These are phyloP conservation scores for Collichthys lucidus DNA, from an alignment of 2,113 vertebrate species.

Conservation along the genomic window DNA sequence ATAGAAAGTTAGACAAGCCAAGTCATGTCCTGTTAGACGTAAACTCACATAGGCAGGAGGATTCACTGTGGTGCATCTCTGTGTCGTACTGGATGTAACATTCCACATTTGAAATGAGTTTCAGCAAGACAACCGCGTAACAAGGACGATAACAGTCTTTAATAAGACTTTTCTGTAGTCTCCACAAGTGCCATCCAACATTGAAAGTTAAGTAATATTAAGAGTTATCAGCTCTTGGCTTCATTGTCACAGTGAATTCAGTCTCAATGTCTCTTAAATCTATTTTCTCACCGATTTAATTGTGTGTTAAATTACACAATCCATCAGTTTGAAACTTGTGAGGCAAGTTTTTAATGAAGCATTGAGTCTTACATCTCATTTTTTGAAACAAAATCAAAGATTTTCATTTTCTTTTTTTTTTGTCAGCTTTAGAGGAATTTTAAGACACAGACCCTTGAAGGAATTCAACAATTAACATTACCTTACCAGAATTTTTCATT, in stretches of 20 bases:
- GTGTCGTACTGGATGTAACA: constrained; percentile 27
- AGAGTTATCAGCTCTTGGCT: constrained; percentile 45
- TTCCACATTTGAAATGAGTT: constrained; percentile 36
- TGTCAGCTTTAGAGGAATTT: background rate
- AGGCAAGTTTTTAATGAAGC: background rate
- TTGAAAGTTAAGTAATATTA: constrained; percentile 23
- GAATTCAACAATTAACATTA: background rate
- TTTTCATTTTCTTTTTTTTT: background rate
- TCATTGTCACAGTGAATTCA: constrained; percentile 29
- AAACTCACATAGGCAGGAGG: background rate
- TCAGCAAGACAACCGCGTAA: constrained; percentile 16
- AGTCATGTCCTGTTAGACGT: constrained; percentile 24
- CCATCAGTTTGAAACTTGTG: constrained; percentile 5
- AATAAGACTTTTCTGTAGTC: constrained; percentile 49
- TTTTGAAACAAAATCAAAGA: background rate
- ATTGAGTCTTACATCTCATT: background rate
- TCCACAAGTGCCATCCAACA: constrained; percentile 39
- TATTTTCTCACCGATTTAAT: constrained; percentile 28
- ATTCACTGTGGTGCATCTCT: constrained; percentile 5
- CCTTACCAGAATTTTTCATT: background rate
- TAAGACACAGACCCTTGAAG: background rate
- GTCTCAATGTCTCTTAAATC: constrained; percentile 23
- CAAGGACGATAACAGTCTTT: constrained; percentile 50
- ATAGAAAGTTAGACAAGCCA: constrained; percentile 27
- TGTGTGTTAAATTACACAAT: constrained; percentile 6